Conservation (phyloP, 2,797 vertebrate genomes). For the Tenualosa thibaudeaui region DNA sequence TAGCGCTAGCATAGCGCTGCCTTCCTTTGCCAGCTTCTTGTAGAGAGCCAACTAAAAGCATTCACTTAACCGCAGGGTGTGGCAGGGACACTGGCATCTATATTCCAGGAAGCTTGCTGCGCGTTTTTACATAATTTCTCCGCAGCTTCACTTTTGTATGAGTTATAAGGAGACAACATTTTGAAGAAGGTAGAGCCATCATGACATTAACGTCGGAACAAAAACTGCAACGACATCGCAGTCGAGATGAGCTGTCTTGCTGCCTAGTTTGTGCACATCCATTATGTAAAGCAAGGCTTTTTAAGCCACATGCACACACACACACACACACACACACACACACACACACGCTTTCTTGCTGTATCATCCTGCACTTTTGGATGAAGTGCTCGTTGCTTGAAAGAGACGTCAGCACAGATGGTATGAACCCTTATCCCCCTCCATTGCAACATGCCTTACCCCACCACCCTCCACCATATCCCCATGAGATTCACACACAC, state of each 20-base stretch:
- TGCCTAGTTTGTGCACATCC: not conserved
- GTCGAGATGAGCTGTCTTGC: not conserved
- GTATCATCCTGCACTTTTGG: constrained; percentile 6
- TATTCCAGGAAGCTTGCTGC: not conserved
- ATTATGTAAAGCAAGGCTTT: not conserved
- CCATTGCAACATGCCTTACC: not conserved
- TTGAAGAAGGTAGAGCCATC: not conserved
- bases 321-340: not conserved
- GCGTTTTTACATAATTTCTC: not conserved
- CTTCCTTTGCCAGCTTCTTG: not conserved
- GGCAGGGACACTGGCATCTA: not conserved
- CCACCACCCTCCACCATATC: no score
- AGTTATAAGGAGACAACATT: not conserved
- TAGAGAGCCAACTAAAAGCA: constrained; percentile 1
- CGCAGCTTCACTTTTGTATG: not conserved
- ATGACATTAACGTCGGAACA: not conserved
- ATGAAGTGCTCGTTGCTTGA: not conserved
- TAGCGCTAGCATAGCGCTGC: not conserved
- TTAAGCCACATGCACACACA: not conserved
- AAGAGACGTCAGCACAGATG: not conserved
- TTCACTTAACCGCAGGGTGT: not conserved
- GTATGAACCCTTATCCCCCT: not conserved
- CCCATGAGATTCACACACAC: not conserved
- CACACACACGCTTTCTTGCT: not conserved
- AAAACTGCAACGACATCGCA: not conserved